Conservation (phyloP, 2,113 vertebrate species). For the Phylloscopus trochilus region DNA sequence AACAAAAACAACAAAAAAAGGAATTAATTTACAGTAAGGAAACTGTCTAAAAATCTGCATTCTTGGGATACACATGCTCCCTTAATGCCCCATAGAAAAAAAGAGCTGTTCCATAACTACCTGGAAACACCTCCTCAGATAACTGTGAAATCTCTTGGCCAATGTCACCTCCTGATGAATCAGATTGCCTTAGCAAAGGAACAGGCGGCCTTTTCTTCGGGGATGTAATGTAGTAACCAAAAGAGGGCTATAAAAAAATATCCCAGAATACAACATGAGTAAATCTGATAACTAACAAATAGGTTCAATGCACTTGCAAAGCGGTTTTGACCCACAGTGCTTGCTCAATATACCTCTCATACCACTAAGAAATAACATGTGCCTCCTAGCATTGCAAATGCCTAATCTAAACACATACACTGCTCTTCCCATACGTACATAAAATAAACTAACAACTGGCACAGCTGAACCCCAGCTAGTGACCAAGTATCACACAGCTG, state of each 20-base stretch:
- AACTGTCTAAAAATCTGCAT: background rate
- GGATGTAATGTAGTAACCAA: conserved; percentile 93
- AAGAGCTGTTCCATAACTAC: conserved; percentile 46
- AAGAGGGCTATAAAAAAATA: conserved; percentile 84
- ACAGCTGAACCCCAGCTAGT: background rate
- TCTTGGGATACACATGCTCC: background rate
- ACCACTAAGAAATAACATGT: background rate
- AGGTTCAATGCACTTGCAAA: background rate
- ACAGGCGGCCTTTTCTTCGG: conserved; percentile 90
- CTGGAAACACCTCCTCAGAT: conserved; percentile 71
- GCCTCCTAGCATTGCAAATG: background rate
- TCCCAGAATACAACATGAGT: background rate
- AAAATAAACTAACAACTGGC: background rate
- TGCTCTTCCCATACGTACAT: background rate
- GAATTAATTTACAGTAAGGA: background rate
- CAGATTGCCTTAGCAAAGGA: conserved; percentile 80
- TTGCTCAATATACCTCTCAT: background rate
- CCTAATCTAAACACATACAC: background rate
- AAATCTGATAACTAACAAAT: background rate
- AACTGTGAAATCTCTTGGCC: conserved; percentile 61
- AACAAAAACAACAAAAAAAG: background rate
- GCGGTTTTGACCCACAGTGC: background rate
- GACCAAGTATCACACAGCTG: background rate
- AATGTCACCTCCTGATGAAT: conserved; percentile 52
- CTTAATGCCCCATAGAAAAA: background rate